Conservation (phyloP, 2,888 invertebrate species). For the Andrena marginata region DNA sequence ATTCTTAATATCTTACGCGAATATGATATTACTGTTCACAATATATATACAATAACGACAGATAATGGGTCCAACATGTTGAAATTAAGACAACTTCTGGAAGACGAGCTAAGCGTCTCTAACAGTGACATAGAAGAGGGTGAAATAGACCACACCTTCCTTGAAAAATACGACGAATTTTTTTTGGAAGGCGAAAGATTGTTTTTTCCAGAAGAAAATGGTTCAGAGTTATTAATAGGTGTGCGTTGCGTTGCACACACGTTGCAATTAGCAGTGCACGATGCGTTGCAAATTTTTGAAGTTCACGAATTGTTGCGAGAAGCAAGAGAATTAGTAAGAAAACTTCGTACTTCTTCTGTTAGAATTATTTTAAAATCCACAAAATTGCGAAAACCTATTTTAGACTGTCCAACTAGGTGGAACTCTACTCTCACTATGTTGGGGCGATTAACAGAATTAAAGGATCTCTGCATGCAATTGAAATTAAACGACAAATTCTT, state of each 20-base stretch:
- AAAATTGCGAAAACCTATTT: not conserved
- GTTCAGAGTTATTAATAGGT: too few relatives aligned
- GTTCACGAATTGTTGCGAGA: not conserved
- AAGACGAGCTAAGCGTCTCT: too few relatives aligned
- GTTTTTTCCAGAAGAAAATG: too few relatives aligned
- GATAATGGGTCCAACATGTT: too few relatives aligned
- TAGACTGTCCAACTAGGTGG: conserved; percentile 5
- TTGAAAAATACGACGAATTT: too few relatives aligned
- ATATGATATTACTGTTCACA: not conserved
- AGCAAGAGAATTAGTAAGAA: not conserved
- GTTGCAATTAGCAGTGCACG: not conserved
- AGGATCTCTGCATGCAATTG: not conserved
- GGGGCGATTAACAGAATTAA: not conserved
- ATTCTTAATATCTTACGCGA: not conserved
- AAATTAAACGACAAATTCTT: not conserved
- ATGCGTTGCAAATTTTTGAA: not conserved
- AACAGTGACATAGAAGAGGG: too few relatives aligned
- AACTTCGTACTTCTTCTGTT: conserved; percentile 2
- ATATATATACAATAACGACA: too few relatives aligned
- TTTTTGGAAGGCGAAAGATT: too few relatives aligned
- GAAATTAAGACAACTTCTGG: too few relatives aligned
- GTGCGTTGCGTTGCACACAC: too few relatives aligned
- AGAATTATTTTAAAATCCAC: not conserved
- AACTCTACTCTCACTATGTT: not conserved
- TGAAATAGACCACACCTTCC: too few relatives aligned